Evolutionary conservation across 2,797 vertebrate genomes (phyloP), one percentile per base, ranked within the genome.

Genomic region (Peromyscus nudipes): DNA sequence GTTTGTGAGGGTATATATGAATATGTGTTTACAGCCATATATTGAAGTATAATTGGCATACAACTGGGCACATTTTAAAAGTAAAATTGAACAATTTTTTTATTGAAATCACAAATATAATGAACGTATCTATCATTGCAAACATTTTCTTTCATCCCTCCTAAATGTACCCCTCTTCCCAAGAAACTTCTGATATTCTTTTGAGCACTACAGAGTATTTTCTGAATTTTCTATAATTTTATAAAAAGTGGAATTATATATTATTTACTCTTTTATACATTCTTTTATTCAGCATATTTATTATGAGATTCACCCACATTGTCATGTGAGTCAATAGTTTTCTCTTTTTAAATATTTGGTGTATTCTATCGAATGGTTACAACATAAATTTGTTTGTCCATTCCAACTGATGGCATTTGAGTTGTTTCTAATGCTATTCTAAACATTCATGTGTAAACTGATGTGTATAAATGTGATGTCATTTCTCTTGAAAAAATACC

Each of bases 181-280:
- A 95, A 71, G 73, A 81, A 92, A 96, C n/a, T 52, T 67, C n/a
- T 73, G 71, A 89, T 80, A 14, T 62, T 43, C 34, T 82, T 89
- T 80, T 23, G 71, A 46, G 67, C 49, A 85, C 31, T 69, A 85
- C 8, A 71, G 46, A 96, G 49, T 86, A 75, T 31, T 1, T 84
- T 95, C 82, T 23, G 4, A 84, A 83, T 49, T 86, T 95, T 95
- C 40, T 91, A 82, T 27, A 94, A 95, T 77, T 92, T 92, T 89
- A 7, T 57, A 87, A 57, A 94, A 89, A 91, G 67, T 8, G 21
- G n/a, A 89, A 91, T 55, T 37, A 91, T 31, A 62, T 10, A 67
- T 27, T 86, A n/a, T 52, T 25, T 73, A 57, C 4, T 16, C 55
- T 46, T 91, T 92, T 27, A 21, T 76, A 76, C 31, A 7, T 84